A percentile compares a stretch with the other conserved stretches of the same genome.
Conservation (phyloP, 64 coral and sea anemone species). For the Actinia tenebrosa region DNA sequence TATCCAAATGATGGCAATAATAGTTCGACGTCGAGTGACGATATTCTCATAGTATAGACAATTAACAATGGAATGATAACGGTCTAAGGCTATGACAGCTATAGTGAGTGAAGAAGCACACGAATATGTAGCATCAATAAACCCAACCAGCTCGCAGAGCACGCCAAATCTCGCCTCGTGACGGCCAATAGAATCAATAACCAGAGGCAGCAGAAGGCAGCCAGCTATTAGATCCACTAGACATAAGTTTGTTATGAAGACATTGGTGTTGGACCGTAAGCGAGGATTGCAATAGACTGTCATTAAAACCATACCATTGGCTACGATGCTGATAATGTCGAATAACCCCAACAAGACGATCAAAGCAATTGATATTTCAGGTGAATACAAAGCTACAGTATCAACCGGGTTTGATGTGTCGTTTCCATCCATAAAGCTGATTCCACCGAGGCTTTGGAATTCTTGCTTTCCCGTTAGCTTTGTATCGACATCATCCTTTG, state of each 20-base stretch:
- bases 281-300: slow-evolving; percentile 62
- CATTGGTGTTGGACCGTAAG: slow-evolving; percentile 69
- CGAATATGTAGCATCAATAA: slow-evolving; percentile 68
- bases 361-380: not conserved
- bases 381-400: not conserved
- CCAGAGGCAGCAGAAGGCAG: slow-evolving; percentile 37
- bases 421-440: slow-evolving; percentile 32
- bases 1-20: slow-evolving; percentile 53
- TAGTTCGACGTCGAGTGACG: slow-evolving; percentile 64
- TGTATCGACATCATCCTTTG: not conserved
- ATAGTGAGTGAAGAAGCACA: slow-evolving; percentile 72
- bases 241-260: slow-evolving; percentile 80
- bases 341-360: not conserved
- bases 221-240: slow-evolving; percentile 70
- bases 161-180: not conserved
- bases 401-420: not conserved
- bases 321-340: slow-evolving; percentile 13
- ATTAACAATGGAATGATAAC: slow-evolving; percentile 84
- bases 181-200: slow-evolving; percentile 42
- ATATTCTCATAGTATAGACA: slow-evolving; percentile 80
- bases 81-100: slow-evolving; percentile 66
- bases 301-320: slow-evolving; percentile 59
- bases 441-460: not conserved
- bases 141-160: slow-evolving; percentile 54
- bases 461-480: not conserved